These are phyloP conservation scores for Papilio glaucus DNA, from an alignment of 1,140 invertebrate species.

Conservation along the genomic window DNA sequence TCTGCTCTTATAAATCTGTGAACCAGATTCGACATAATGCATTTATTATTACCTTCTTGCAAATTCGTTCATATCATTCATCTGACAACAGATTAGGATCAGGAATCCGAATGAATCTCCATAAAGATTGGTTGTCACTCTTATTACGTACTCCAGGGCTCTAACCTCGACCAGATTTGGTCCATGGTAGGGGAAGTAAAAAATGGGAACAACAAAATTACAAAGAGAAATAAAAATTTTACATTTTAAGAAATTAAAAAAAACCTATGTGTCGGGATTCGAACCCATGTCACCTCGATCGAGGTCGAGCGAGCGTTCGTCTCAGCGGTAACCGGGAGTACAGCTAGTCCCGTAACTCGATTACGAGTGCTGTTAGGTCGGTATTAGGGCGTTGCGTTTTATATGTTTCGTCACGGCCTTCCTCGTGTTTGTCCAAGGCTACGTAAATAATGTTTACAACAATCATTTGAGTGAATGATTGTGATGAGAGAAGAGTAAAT, in stretches of 20 bases:
- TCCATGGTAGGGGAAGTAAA: no score
- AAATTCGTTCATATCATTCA: no score
- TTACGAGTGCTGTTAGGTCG: constrained; percentile 31
- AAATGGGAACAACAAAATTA: no score
- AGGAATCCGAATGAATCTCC: no score
- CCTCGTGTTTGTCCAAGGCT: constrained; percentile 6
- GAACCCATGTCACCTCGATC: background rate
- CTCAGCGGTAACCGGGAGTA: background rate
- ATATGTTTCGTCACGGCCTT: constrained; percentile 23
- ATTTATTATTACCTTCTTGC: no score
- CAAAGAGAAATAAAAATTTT: no score
- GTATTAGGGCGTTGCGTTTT: background rate
- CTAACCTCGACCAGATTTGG: no score
- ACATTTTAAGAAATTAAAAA: background rate
- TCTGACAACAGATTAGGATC: no score
- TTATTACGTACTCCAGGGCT: no score
- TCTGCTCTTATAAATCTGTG: no score
- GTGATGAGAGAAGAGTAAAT: background rate
- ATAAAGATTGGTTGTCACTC: no score
- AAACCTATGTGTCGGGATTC: background rate
- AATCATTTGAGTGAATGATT: background rate
- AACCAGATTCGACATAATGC: no score
- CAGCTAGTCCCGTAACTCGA: constrained; percentile 29
- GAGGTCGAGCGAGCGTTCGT: constrained; percentile 19
- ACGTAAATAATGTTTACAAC: background rate